Conservation (phyloP, 2,797 vertebrate genomes). For the Clarias laeviceps region DNA sequence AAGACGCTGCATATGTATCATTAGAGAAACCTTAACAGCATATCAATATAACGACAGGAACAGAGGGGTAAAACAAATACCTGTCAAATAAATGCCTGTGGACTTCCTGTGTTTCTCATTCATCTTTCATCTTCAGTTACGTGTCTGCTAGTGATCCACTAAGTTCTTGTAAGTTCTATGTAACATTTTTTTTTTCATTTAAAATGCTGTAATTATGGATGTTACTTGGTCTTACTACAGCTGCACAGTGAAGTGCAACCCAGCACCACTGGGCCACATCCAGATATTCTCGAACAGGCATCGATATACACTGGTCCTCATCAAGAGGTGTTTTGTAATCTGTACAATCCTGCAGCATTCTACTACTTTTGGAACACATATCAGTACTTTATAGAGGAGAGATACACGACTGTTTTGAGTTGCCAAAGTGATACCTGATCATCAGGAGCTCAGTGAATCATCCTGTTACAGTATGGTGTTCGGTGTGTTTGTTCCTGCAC, state of each 20-base stretch:
- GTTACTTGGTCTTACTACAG: constrained; percentile 37
- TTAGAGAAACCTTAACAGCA: constrained; percentile 4
- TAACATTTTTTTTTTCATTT: constrained; percentile 31
- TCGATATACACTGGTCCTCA: constrained; percentile 47
- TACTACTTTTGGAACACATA: constrained; percentile 79
- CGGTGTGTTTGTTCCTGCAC: constrained; percentile 67
- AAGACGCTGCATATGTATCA: constrained; percentile 22
- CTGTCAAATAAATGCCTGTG: constrained; percentile 17
- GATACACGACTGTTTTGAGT: constrained; percentile 72
- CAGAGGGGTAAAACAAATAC: background rate
- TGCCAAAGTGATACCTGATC: constrained; percentile 83
- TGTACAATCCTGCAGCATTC: constrained; percentile 63
- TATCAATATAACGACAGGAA: constrained; percentile 6
- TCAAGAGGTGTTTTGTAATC: constrained; percentile 62
- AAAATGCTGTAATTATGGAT: constrained; percentile 38
- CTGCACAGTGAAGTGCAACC: constrained; percentile 37
- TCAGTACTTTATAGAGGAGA: constrained; percentile 54
- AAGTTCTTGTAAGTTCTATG: constrained; percentile 28
- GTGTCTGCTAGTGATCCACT: constrained; percentile 23
- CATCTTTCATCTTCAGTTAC: constrained; percentile 24
- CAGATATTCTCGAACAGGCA: constrained; percentile 51
- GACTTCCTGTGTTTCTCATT: constrained; percentile 8
- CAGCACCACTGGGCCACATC: constrained; percentile 36
- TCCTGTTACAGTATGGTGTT: constrained; percentile 59
- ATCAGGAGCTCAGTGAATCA: constrained; percentile 63